phyloP scores from a whole-genome alignment of 2,113 vertebrate genomes.

The Hyperopisus bebe region DNA sequence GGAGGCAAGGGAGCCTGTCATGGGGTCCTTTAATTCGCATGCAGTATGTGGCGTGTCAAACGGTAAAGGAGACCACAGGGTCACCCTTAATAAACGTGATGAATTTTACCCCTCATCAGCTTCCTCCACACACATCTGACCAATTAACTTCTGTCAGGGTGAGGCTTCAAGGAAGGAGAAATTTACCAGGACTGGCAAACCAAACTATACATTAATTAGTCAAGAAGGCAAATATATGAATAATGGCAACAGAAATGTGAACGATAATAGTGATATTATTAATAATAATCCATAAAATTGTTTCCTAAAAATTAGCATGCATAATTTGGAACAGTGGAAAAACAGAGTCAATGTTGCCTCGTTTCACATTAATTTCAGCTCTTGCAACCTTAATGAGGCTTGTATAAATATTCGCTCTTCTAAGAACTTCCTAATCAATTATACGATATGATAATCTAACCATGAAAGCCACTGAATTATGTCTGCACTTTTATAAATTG shows the following conservation, averaged over 20 bases:
- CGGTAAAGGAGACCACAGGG: slow-evolving; percentile 20
- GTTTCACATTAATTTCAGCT: slow-evolving; percentile 20
- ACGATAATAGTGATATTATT: not conserved
- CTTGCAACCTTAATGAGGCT: slow-evolving; percentile 29
- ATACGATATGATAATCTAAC: slow-evolving; percentile 27
- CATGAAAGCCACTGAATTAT: slow-evolving; percentile 28
- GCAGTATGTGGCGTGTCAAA: slow-evolving; percentile 2
- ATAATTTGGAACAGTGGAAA: not conserved
- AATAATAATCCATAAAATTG: not conserved
- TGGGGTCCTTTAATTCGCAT: slow-evolving; percentile 14
- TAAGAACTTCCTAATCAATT: slow-evolving; percentile 26
- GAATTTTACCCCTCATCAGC: not conserved
- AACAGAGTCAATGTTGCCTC: not conserved
- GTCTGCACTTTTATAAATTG: slow-evolving; percentile 21
- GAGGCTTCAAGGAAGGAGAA: not conserved
- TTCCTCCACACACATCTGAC: not conserved
- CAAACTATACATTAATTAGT: not conserved
- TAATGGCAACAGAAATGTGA: not conserved
- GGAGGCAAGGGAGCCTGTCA: slow-evolving; percentile 26
- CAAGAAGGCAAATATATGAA: not conserved
- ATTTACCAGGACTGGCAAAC: not conserved
- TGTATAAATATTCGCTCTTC: slow-evolving; percentile 28
- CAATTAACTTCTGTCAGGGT: not conserved
- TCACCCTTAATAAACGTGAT: slow-evolving; percentile 26
- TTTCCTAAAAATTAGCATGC: slow-evolving; percentile 1